Evolutionary conservation across 2,797 vertebrate genomes (phyloP).

Genomic region (Calcarius lapponicus): DNA sequence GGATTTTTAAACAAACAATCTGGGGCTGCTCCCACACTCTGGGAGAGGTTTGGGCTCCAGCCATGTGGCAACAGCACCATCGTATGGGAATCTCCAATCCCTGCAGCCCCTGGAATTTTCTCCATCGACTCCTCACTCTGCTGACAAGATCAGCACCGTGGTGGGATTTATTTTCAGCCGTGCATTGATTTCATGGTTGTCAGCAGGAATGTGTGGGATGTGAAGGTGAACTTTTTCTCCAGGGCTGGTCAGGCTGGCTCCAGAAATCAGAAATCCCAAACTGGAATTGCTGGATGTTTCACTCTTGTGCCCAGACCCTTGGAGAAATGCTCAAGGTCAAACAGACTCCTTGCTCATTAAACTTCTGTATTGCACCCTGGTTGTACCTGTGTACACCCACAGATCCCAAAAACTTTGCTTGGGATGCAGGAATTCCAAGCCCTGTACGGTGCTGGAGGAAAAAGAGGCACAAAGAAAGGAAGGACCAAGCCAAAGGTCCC

Average conservation of each 20-base stretch:
- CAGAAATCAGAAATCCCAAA: fast-evolving
- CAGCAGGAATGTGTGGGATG: neutral
- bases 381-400: neutral
- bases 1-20: conserved; percentile 33
- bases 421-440: neutral
- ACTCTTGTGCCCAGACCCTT: neutral
- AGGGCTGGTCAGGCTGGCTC: neutral
- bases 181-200: neutral
- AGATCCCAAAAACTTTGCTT: neutral
- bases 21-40: neutral
- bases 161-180: neutral
- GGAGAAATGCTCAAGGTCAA: conserved; percentile 13
- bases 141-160: neutral
- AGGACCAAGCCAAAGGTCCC: neutral
- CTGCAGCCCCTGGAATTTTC: neutral
- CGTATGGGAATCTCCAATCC: neutral
- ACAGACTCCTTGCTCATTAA: neutral
- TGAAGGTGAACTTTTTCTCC: neutral
- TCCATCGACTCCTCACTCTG: fast-evolving
- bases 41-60: neutral
- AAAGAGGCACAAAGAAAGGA: neutral
- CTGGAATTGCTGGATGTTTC: neutral
- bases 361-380: fast-evolving
- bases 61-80: conserved; percentile 44
- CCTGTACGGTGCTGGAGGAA: neutral